A percentile compares a stretch with the other conserved stretches of the same genome.
phyloP scores from a whole-genome alignment of 2,113 vertebrate species.

The Scomber japonicus region DNA sequence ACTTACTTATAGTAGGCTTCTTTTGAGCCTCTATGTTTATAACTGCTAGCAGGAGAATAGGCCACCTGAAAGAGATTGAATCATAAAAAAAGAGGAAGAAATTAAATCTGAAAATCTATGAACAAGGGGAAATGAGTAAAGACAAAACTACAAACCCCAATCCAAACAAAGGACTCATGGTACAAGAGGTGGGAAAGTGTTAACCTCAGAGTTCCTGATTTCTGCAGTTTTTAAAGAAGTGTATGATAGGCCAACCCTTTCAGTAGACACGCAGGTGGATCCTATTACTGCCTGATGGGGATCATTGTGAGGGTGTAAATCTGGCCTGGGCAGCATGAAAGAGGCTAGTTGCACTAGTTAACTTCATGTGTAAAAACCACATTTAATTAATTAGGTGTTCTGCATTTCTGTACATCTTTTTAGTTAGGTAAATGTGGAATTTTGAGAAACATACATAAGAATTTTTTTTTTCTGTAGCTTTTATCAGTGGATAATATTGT shows the following conservation, averaged over 20 bases:
- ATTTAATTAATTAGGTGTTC: too few species aligned
- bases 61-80: slow-evolving; percentile 64
- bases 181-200: neutral
- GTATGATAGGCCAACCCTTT: neutral
- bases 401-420: too few species aligned
- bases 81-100: neutral
- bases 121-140: neutral
- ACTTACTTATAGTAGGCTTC: slow-evolving; percentile 59
- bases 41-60: slow-evolving; percentile 51
- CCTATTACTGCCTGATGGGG: slow-evolving; percentile 55
- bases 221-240: slow-evolving; percentile 1
- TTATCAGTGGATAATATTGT: too few species aligned
- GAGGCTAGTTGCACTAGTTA: neutral
- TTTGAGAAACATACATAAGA: too few species aligned
- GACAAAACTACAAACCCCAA: slow-evolving; percentile 61
- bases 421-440: too few species aligned
- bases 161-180: slow-evolving; percentile 57
- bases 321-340: neutral
- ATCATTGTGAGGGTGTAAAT: slow-evolving; percentile 15
- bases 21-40: slow-evolving; percentile 45
- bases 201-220: neutral
- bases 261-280: slow-evolving; percentile 64
- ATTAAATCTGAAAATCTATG: neutral
- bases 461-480: too few species aligned
- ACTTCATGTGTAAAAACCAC: neutral